Conservation (phyloP, 2,888 invertebrate genomes). For the Onthophagus sagittarius region DNA sequence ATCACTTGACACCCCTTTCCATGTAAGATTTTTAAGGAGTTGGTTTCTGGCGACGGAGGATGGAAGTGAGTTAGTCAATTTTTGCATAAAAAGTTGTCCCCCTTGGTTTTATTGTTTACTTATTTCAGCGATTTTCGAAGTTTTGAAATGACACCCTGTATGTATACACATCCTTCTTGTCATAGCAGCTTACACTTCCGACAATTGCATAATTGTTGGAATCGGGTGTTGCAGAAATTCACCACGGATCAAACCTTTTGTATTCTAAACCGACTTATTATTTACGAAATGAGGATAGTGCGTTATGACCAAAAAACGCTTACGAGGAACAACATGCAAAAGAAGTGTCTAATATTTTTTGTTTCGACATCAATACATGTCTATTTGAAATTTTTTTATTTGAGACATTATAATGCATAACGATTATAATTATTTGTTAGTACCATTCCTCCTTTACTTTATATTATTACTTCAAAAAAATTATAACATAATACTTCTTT, state of each 20-base stretch:
- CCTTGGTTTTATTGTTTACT: too few relatives aligned
- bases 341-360: slow-evolving; percentile 29
- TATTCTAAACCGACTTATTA: slow-evolving; percentile 25
- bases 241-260: slow-evolving; percentile 20
- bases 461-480: slow-evolving; percentile 15
- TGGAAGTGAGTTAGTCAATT: too few relatives aligned
- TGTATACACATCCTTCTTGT: too few relatives aligned
- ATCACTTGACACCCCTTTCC: too few relatives aligned
- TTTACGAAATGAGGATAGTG: slow-evolving; percentile 29
- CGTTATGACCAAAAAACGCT: slow-evolving; percentile 21
- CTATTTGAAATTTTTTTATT: slow-evolving; percentile 28
- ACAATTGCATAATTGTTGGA: slow-evolving; percentile 26
- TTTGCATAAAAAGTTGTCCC: too few relatives aligned
- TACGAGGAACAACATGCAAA: slow-evolving; percentile 18
- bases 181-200: too few relatives aligned
- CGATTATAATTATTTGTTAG: slow-evolving; percentile 29
- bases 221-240: slow-evolving; percentile 25
- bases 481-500: neutral
- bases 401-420: slow-evolving; percentile 32
- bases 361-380: slow-evolving; percentile 29
- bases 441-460: slow-evolving; percentile 21
- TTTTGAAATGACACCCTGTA: too few relatives aligned
- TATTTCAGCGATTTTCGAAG: too few relatives aligned
- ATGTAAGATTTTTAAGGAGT: too few relatives aligned
- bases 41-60: too few relatives aligned